phyloP scores from a whole-genome alignment of 2,888 invertebrate genomes.

The Suillia variegata region DNA sequence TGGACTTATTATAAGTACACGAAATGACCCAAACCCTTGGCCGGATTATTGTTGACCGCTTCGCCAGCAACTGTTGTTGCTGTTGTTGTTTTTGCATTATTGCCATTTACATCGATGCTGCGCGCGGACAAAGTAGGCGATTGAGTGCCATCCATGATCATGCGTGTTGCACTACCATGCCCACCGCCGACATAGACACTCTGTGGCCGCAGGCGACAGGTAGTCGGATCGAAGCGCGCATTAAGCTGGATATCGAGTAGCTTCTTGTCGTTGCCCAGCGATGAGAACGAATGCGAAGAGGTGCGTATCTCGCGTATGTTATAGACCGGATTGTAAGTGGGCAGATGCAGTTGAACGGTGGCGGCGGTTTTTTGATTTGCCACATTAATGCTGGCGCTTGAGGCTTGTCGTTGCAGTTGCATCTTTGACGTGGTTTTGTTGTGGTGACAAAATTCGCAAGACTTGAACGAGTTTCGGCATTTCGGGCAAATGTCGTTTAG shows the following conservation, averaged over 20 bases:
- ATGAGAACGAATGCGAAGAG: slow-evolving; percentile 58
- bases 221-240: slow-evolving; percentile 43
- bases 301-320: slow-evolving; percentile 61
- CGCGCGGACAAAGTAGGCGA: not conserved
- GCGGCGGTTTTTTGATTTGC: slow-evolving; percentile 14
- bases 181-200: slow-evolving; percentile 37
- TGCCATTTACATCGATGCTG: slow-evolving; percentile 27
- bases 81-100: too few relatives aligned
- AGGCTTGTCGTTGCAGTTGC: slow-evolving; percentile 25
- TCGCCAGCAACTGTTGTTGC: slow-evolving; percentile 37
- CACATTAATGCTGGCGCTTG: slow-evolving; percentile 4
- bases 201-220: slow-evolving; percentile 36
- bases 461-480: slow-evolving; percentile 50
- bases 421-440: slow-evolving; percentile 48
- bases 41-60: slow-evolving; percentile 59
- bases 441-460: slow-evolving; percentile 55
- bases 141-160: slow-evolving; percentile 28
- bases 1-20: slow-evolving; percentile 55
- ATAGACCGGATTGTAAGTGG: slow-evolving; percentile 59
- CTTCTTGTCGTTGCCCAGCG: slow-evolving; percentile 60
- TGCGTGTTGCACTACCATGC: slow-evolving; percentile 27
- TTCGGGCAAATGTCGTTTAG: slow-evolving; percentile 38
- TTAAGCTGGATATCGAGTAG: slow-evolving; percentile 57
- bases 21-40: slow-evolving; percentile 60
- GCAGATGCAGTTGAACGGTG: slow-evolving; percentile 22